Evolutionary conservation across 2,888 invertebrate species (phyloP).

Genomic region (Desoria tigrina): DNA sequence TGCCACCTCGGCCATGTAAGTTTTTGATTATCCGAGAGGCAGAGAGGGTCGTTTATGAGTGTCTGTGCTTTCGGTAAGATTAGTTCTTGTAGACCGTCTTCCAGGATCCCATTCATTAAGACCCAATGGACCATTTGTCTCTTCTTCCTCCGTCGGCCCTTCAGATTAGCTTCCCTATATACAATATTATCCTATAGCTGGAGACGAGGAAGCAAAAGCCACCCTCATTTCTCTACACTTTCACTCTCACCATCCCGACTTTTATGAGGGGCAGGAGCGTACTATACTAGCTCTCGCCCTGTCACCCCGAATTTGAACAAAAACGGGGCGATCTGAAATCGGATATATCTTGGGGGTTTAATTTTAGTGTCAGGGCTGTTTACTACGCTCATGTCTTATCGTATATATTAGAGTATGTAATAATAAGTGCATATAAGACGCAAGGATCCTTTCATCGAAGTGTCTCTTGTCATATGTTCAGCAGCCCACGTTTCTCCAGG

Average conservation of each 20-base stretch:
- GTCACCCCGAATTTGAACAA: too few species aligned
- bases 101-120: constrained; percentile 45
- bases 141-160: constrained; percentile 33
- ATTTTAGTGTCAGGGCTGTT: too few species aligned
- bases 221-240: constrained; percentile 22
- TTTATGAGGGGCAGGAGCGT: not conserved
- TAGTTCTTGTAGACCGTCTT: constrained; percentile 39
- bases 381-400: too few species aligned
- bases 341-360: too few species aligned
- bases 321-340: too few species aligned
- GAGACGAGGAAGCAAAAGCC: not conserved
- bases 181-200: constrained; percentile 6
- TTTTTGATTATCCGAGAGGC: constrained; percentile 16
- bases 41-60: constrained; percentile 36
- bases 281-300: too few species aligned
- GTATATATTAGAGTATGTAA: too few species aligned
- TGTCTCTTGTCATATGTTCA: too few species aligned
- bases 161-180: constrained; percentile 34
- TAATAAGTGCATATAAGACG: too few species aligned
- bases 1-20: not conserved
- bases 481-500: too few species aligned
- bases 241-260: not conserved
- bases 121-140: constrained; percentile 48
- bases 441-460: too few species aligned
- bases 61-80: constrained; percentile 33